Percentiles rank a stretch among this genome's conserved stretches.
Conservation (phyloP, 2,888 invertebrate species). For the Orthonevra nobilis region DNA sequence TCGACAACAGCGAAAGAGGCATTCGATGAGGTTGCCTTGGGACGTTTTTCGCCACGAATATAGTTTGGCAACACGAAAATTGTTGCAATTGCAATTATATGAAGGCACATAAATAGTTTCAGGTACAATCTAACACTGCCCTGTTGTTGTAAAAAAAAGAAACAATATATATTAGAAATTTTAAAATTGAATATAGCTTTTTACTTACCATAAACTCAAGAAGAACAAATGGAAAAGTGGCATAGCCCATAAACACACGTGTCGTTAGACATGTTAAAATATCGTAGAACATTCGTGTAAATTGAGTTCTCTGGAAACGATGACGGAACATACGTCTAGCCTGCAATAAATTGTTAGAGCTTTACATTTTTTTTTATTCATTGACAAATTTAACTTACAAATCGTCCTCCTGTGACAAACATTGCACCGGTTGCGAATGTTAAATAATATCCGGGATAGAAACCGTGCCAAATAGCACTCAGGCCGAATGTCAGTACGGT, state of each 20-base stretch:
- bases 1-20: slow-evolving; percentile 27
- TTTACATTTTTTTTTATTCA: not conserved
- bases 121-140: slow-evolving; percentile 82
- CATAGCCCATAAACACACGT: slow-evolving; percentile 91
- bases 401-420: slow-evolving; percentile 91
- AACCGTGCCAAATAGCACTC: slow-evolving; percentile 98
- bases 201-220: slow-evolving; percentile 91
- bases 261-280: slow-evolving; percentile 89
- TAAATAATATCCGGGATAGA: slow-evolving; percentile 91
- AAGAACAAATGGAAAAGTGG: slow-evolving; percentile 94
- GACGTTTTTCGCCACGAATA: slow-evolving; percentile 76
- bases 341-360: slow-evolving; percentile 80
- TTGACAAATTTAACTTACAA: slow-evolving; percentile 81
- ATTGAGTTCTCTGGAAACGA: slow-evolving; percentile 86
- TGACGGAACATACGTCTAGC: slow-evolving; percentile 90
- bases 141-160: slow-evolving; percentile 78
- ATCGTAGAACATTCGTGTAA: slow-evolving; percentile 90
- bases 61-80: slow-evolving; percentile 78
- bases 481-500: slow-evolving; percentile 91
- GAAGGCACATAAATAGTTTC: slow-evolving; percentile 81
- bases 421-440: slow-evolving; percentile 95
- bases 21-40: slow-evolving; percentile 42
- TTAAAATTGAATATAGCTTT: not conserved
- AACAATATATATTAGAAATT: not conserved
- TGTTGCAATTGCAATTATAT: slow-evolving; percentile 78